phyloP scores from a whole-genome alignment of 2,113 vertebrate species.

The Setophaga petechia region DNA sequence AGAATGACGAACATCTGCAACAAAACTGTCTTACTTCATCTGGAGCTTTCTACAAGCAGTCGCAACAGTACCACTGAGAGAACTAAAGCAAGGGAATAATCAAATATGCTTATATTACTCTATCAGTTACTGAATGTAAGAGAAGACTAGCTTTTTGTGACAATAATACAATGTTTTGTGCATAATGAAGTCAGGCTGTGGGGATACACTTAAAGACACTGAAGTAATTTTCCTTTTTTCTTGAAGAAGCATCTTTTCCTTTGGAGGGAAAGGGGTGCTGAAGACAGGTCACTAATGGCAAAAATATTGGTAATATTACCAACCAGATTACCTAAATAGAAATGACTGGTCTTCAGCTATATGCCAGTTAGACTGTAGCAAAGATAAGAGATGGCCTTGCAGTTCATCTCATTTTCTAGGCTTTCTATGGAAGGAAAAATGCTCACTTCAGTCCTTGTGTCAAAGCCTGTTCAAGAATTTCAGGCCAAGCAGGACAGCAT shows the following conservation, averaged over 20 bases:
- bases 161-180: not conserved
- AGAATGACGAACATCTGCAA: not conserved
- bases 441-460: not conserved
- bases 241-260: not conserved
- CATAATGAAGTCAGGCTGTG: not conserved
- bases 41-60: not conserved
- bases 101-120: not conserved
- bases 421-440: not conserved
- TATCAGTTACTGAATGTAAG: not conserved
- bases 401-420: not conserved
- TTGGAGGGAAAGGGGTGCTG: not conserved
- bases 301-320: not conserved
- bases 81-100: not conserved
- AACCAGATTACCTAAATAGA: not conserved
- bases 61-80: not conserved
- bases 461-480: not conserved
- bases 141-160: not conserved
- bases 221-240: not conserved
- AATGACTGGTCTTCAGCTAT: not conserved
- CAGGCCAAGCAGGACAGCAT: not conserved
- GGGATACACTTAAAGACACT: not conserved
- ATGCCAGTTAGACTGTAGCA: not conserved
- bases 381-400: not conserved
- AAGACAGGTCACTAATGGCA: not conserved
- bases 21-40: not conserved